These are phyloP conservation scores for Corydoras sp. DNA, from an alignment of 2,113 vertebrate species.

Conservation along the genomic window DNA sequence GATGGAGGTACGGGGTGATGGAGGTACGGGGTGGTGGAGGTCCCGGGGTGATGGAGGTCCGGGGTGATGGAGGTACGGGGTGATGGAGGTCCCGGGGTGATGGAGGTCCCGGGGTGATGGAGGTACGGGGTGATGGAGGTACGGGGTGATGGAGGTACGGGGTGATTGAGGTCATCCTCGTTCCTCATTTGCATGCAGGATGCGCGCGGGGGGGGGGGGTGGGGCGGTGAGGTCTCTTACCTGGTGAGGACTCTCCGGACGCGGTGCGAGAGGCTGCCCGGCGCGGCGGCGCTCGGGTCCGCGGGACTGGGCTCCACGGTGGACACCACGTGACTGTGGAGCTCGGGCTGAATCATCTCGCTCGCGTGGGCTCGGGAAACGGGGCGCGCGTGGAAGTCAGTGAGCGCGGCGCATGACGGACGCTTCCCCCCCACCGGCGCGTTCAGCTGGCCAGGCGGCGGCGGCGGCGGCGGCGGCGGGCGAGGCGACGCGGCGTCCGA, in stretches of 20 bases:
- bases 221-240: slow-evolving; percentile 55
- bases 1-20: too few species aligned
- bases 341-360: slow-evolving; percentile 62
- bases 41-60: too few species aligned
- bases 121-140: too few species aligned
- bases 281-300: slow-evolving; percentile 60
- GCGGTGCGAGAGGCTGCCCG: slow-evolving; percentile 68
- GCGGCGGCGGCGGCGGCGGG: slow-evolving; percentile 32
- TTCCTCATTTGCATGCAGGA: background rate
- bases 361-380: background rate
- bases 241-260: slow-evolving; percentile 80
- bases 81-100: too few species aligned
- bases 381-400: slow-evolving; percentile 49
- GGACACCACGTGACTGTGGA: slow-evolving; percentile 78
- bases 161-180: too few species aligned
- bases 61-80: too few species aligned
- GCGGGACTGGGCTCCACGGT: slow-evolving; percentile 78
- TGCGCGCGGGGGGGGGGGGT: background rate
- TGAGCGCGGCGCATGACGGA: slow-evolving; percentile 68
- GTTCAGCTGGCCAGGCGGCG: slow-evolving; percentile 44
- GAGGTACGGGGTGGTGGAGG: too few species aligned
- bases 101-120: too few species aligned
- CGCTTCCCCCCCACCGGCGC: background rate
- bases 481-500: slow-evolving; percentile 20
- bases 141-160: too few species aligned